These are phyloP conservation scores for Pseudocheirus occidentalis DNA, from an alignment of 2,797 vertebrate genomes.

Conservation along the genomic window DNA sequence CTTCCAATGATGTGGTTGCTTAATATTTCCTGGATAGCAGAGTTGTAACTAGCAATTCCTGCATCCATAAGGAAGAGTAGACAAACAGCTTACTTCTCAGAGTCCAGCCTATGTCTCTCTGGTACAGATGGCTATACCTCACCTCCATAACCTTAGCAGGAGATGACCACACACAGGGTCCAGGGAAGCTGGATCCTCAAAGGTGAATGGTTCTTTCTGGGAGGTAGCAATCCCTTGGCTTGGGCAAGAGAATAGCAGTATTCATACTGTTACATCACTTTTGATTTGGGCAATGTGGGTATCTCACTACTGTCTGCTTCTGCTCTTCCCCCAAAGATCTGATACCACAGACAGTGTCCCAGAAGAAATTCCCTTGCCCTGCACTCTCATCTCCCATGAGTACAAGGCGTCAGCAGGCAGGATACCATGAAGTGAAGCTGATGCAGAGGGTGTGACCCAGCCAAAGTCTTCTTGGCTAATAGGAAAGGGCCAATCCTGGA, in stretches of 20 bases:
- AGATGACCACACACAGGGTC: background rate
- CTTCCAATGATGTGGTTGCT: background rate
- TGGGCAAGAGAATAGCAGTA: background rate
- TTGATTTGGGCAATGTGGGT: background rate
- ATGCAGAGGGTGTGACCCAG: background rate
- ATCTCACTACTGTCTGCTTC: background rate
- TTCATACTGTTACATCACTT: background rate
- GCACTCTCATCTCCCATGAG: background rate
- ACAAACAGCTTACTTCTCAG: background rate
- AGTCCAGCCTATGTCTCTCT: background rate
- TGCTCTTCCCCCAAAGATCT: background rate
- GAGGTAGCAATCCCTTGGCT: background rate
- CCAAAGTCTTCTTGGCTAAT: background rate
- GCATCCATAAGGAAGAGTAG: background rate
- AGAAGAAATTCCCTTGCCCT: background rate
- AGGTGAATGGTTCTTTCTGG: background rate
- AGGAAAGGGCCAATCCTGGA: background rate
- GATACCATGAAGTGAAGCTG: background rate
- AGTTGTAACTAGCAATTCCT: background rate
- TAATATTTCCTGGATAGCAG: background rate
- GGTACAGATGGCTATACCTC: background rate
- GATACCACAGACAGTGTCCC: background rate
- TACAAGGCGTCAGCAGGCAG: background rate
- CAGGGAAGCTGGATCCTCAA: background rate
- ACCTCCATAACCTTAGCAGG: background rate